Percentiles rank a stretch among this genome's conserved stretches.
phyloP scores from a whole-genome alignment of 1,140 invertebrate genomes.

The Polyergus mexicanus region DNA sequence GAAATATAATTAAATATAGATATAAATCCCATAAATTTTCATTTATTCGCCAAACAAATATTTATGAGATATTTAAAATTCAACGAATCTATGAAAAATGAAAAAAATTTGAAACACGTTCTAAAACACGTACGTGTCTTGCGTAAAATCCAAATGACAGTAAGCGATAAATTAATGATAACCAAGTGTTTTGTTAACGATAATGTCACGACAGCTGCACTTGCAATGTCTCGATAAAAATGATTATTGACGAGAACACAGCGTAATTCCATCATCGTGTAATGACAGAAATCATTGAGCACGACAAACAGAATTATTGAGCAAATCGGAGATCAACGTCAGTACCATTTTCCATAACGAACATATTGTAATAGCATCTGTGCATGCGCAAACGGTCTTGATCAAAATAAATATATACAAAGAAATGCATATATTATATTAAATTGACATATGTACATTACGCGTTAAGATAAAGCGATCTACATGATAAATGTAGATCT shows the following conservation, averaged over 20 bases:
- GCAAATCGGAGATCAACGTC: constrained; percentile 42
- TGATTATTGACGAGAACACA: constrained; percentile 17
- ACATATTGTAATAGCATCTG: constrained; percentile 49
- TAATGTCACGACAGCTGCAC: constrained; percentile 52
- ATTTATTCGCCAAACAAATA: too few species aligned
- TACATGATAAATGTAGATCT: not conserved
- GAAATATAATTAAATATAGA: too few species aligned
- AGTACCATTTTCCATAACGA: constrained; percentile 45
- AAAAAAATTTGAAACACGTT: too few species aligned
- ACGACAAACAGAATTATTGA: constrained; percentile 41
- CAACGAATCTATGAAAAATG: not conserved
- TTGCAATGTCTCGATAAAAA: not conserved
- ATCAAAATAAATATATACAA: constrained; percentile 25
- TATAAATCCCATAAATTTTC: too few species aligned
- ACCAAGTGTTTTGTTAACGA: constrained; percentile 42
- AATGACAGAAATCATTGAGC: constrained; percentile 44
- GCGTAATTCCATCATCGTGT: constrained; percentile 2
- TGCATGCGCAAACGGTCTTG: not conserved
- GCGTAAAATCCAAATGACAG: not conserved
- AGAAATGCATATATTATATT: constrained; percentile 5
- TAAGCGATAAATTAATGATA: constrained; percentile 47
- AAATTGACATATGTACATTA: not conserved
- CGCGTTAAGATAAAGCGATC: not conserved
- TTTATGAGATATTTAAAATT: not conserved
- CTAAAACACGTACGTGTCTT: too few species aligned